A percentile compares a stretch with the other conserved stretches of the same genome.
Conservation (phyloP, 2,113 vertebrate species). For the Anguilla rostrata region DNA sequence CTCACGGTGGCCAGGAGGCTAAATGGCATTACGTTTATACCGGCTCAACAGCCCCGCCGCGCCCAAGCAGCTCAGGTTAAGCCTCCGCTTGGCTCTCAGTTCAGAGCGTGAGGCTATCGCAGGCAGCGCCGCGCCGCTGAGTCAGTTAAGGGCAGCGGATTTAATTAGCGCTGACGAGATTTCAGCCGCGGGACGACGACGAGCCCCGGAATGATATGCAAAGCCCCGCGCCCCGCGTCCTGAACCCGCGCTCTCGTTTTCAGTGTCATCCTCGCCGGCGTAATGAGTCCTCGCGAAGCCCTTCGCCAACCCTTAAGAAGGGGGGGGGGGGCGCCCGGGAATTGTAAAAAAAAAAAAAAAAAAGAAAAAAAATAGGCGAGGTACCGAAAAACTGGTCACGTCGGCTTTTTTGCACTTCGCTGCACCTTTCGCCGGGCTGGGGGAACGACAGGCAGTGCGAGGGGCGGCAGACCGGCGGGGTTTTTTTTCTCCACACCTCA, state of each 20-base stretch:
- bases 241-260: constrained; percentile 51
- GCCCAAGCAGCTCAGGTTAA: background rate
- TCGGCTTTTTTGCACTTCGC: no score
- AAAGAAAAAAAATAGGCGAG: no score
- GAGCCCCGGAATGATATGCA: constrained; percentile 57
- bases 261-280: constrained; percentile 66
- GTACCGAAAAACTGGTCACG: no score
- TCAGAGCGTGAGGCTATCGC: background rate
- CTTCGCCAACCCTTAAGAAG: constrained; percentile 57
- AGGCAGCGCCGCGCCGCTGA: background rate
- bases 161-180: constrained; percentile 60
- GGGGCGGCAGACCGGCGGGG: no score
- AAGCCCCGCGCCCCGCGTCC: constrained; percentile 53
- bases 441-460: no score
- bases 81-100: background rate
- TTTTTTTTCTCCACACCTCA: no score
- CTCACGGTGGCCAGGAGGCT: background rate
- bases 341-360: constrained; percentile 11
- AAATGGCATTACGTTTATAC: background rate
- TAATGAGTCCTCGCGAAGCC: constrained; percentile 61
- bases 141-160: constrained; percentile 38
- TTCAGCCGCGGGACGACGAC: constrained; percentile 27
- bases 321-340: background rate
- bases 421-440: no score
- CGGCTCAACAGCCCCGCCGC: background rate